Evolutionary conservation across 92 coral and sea anemone species (phyloP).

Genomic region (Desmophyllum pertusum): DNA sequence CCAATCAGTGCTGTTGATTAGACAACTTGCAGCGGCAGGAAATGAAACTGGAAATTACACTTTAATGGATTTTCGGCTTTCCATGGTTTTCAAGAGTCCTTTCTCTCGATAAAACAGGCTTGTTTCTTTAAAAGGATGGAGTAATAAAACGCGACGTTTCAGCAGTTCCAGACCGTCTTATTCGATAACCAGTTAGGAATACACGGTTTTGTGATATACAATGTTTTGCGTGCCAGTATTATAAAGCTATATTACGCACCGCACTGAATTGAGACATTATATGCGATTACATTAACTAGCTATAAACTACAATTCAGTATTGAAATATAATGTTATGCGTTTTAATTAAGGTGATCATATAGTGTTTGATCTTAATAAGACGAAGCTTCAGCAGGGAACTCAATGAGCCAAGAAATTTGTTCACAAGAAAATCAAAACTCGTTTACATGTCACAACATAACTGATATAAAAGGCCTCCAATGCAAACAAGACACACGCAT

Average conservation of each 20-base stretch:
- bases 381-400: neutral
- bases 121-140: neutral
- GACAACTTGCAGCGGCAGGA: constrained; percentile 10
- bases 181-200: neutral
- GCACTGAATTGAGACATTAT: neutral
- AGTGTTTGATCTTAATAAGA: neutral
- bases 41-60: constrained; percentile 22
- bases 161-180: neutral
- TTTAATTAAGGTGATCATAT: neutral
- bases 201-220: neutral
- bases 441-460: too few relatives aligned
- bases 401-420: too few relatives aligned
- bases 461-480: too few relatives aligned
- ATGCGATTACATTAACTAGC: neutral
- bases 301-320: neutral
- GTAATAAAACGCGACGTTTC: neutral
- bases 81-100: neutral
- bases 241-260: neutral
- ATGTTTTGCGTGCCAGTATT: too few relatives aligned
- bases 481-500: too few relatives aligned
- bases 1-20: constrained; percentile 1
- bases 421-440: too few relatives aligned
- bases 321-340: neutral
- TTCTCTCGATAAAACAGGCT: neutral
- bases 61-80: constrained; percentile 17